Evolutionary conservation across 2,888 invertebrate species (phyloP), one percentile per base, ranked within the genome.

Genomic region (Eupithecia subfuscata): DNA sequence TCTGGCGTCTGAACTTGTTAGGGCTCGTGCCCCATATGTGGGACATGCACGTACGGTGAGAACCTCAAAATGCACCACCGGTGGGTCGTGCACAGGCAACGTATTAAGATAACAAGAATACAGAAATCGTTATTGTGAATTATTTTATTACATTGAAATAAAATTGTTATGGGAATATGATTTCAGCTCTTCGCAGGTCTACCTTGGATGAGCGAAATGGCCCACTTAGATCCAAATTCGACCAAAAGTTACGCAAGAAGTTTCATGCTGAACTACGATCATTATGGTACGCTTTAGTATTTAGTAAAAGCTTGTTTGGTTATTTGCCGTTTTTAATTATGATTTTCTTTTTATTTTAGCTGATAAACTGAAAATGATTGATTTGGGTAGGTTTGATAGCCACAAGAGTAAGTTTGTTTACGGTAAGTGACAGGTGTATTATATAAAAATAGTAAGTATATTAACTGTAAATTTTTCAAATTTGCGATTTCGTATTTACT

Each of bases 331-430:
- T 30, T 60, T 22, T 56, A 22, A 60, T 60, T 25, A 30, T 30
- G 7, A 14, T 34, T 16, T 64, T 16, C 16, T 34, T 14, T 25
- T 40, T n/a, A n/a, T n/a, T 69, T 22, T 63, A 76, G 76, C 48
- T 45, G 3, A 22, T 8, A 68, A 69, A 73, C 22, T 71, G 5
- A 76, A 73, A 71, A 9, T 37, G 18, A 43, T 71, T 6, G 73
- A 74, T 64, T 52, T 76, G 71, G 76, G 76, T 76, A 74, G 68
- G 73, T 64, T 69, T 63, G n/a, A 30, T 14, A 45, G 11, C 6
- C 2, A 11, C 25, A 60, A 48, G 48, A 48, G 48, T 30, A 30
- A 30, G 30, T 2, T 30, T 2, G 30, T 30, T 30, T 30, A 30
- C 3, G 30, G 30, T 30, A 30, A 30, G 30, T 30, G 30, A 30